These are phyloP conservation scores for Unio pictorum DNA, from an alignment of 2,888 invertebrate genomes.

Conservation along the genomic window DNA sequence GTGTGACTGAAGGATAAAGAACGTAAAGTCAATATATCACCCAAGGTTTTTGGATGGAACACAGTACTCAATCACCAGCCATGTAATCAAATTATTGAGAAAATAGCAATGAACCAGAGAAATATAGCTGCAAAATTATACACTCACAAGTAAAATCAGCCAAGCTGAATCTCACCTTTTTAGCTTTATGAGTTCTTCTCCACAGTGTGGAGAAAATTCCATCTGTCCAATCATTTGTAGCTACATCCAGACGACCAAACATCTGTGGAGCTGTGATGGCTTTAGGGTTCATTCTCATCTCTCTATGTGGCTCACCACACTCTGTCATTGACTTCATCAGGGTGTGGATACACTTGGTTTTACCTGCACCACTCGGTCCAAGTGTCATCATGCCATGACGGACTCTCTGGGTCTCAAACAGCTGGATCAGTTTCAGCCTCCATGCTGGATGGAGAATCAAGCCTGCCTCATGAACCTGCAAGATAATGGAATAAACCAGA, in stretches of 20 bases:
- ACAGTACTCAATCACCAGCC: too few relatives aligned
- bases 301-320: constrained; percentile 88
- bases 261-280: constrained; percentile 97
- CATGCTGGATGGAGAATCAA: constrained; percentile 94
- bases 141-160: too few relatives aligned
- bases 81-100: too few relatives aligned
- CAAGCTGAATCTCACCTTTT: constrained; percentile 74
- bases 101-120: too few relatives aligned
- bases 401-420: constrained; percentile 73
- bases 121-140: too few relatives aligned
- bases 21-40: too few relatives aligned
- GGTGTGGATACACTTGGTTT: constrained; percentile 90
- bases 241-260: constrained; percentile 96
- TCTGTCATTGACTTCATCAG: constrained; percentile 92
- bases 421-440: constrained; percentile 94
- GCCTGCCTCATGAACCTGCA: constrained; percentile 73
- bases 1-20: too few relatives aligned
- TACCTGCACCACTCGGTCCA: constrained; percentile 74
- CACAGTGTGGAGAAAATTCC: constrained; percentile 97
- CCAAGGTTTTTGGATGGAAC: too few relatives aligned
- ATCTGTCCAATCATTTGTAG: constrained; percentile 99
- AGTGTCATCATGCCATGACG: constrained; percentile 73
- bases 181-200: constrained; percentile 93
- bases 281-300: constrained; percentile 99
- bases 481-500: background rate